Conservation (phyloP, 2,797 vertebrate species). For the Todus mexicanus region DNA sequence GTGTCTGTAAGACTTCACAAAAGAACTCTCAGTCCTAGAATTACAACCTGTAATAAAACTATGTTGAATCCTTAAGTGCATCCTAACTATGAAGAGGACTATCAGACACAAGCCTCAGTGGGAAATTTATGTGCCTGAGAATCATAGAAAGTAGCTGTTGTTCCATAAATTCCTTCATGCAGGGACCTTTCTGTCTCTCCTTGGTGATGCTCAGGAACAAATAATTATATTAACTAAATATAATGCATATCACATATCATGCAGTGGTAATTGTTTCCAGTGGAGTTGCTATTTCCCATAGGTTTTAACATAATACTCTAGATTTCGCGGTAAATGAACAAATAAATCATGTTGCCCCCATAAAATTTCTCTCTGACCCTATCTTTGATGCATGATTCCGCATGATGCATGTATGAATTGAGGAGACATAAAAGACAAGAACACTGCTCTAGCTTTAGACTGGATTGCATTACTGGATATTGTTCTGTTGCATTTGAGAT, state of each 20-base stretch:
- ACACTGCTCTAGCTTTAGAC: not conserved
- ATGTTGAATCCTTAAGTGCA: not conserved
- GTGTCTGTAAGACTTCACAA: not conserved
- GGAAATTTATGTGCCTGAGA: constrained; percentile 32
- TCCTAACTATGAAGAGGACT: constrained; percentile 3
- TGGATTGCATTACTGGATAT: not conserved
- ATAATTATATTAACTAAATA: constrained; percentile 44
- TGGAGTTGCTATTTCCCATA: constrained; percentile 5
- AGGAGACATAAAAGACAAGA: not conserved
- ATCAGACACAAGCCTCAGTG: not conserved
- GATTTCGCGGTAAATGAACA: constrained; percentile 45
- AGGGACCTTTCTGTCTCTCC: constrained; percentile 3
- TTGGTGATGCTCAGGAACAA: constrained; percentile 31
- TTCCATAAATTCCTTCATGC: constrained; percentile 39
- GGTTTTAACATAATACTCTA: constrained; percentile 9
- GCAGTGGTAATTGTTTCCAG: constrained; percentile 20
- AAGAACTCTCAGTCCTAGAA: constrained; percentile 8
- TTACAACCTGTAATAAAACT: constrained; percentile 40
- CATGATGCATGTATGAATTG: not conserved
- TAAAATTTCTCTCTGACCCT: constrained; percentile 22
- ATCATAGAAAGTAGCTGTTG: not conserved
- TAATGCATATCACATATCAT: constrained; percentile 14
- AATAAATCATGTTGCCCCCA: constrained; percentile 8
- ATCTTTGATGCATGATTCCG: not conserved
- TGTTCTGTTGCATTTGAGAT: not conserved